Evolutionary conservation across 2,113 vertebrate species (phyloP).

Genomic region (Syrrhaptes paradoxus): DNA sequence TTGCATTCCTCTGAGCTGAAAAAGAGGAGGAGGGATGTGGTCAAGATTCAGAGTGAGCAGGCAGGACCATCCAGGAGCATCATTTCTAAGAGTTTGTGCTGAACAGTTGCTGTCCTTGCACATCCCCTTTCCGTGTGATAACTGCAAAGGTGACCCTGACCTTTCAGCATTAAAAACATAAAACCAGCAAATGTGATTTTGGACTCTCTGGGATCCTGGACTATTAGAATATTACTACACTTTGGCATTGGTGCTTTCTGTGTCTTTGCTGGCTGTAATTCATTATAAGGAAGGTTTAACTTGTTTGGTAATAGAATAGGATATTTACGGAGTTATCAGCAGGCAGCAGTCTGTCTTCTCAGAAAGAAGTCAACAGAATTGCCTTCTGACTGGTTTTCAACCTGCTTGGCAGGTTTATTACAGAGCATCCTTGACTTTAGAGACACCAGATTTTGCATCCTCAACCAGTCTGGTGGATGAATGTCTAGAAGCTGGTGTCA

Average conservation of each 20-base stretch:
- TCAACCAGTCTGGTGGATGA: not conserved
- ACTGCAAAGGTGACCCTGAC: not conserved
- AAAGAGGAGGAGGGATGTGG: not conserved
- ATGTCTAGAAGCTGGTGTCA: not conserved
- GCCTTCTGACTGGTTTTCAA: not conserved
- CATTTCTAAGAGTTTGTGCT: not conserved
- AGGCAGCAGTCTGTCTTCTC: not conserved
- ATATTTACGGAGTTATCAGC: not conserved
- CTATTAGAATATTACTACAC: not conserved
- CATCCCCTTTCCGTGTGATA: not conserved
- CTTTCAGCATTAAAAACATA: not conserved
- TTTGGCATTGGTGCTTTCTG: not conserved
- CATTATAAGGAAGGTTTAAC: not conserved
- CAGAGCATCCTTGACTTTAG: not conserved
- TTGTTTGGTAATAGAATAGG: not conserved
- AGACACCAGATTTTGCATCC: not conserved
- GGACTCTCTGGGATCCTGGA: not conserved
- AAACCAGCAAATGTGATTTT: not conserved
- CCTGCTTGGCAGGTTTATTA: not conserved
- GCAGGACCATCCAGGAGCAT: not conserved
- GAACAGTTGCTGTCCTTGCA: not conserved
- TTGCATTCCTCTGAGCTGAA: not conserved
- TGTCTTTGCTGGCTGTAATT: not conserved
- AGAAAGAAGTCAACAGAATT: not conserved
- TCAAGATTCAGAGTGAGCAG: not conserved